Base-by-base conservation (phyloP, 2,113 vertebrate species). In the Dryoscopus gambensis region DNA sequence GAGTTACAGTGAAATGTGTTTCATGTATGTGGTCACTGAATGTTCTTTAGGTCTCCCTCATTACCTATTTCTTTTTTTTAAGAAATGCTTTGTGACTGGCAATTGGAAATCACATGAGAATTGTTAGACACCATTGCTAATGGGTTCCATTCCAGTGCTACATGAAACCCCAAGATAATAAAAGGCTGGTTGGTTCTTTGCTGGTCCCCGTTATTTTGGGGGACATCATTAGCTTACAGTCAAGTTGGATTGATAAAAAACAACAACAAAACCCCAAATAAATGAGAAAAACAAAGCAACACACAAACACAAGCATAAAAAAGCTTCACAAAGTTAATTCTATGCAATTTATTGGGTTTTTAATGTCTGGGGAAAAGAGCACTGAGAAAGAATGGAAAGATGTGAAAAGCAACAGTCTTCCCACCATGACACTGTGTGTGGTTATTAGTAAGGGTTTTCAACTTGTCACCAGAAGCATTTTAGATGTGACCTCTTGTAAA, bases 131-230 rank as follows among this genome's bases (percentile, higher is more conserved):
- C 14, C 11, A 17, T 2, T 50, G 16, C 16, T 91, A 63, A 92
- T 24, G 62, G 93, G 95, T 97, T 91, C 93, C 91, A 82, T 97
- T 96, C 96, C 92, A 16, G 93, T 86, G 97, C 96, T 92, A 90
- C 42, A 93, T 25, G 12, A 90, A 77, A 85, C 71, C 92, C 97
- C 91, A 55, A 10, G 40, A 2, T 56, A 55, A 91, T 20, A 10
- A 47, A 71, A 42, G 86, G 30, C 57, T 91, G 81, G 93, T 69
- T 75, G 71, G 33, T 87, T 94, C 37, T 86, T 67, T 87, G 40
- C 65, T 71, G 55, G 64, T 13, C 55, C 7, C 31, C 7, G 20
- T 94, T 96, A 73, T 97, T 96, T 86, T 92, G 91, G 95, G 86
- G 77, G 35, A 97, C 89, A 97, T 52, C 35, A 42, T 33, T 84